Percentiles rank a stretch among this genome's conserved stretches.
Conservation (phyloP, 2,888 invertebrate species). For the Lissonota sp. region DNA sequence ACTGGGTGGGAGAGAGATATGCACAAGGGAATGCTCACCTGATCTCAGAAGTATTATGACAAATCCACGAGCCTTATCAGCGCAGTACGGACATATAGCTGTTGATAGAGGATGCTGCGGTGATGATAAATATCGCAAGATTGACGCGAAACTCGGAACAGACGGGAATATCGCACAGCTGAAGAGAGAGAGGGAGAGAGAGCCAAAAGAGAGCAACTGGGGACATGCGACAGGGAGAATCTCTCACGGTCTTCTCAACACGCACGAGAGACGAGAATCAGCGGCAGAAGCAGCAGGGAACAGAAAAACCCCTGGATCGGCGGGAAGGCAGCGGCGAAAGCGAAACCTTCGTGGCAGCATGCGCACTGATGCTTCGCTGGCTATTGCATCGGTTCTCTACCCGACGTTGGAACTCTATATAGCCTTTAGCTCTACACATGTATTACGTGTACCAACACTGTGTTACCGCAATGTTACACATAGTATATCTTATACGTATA, state of each 20-base stretch:
- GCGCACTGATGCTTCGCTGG: conserved; percentile 59
- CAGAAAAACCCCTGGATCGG: conserved; percentile 34
- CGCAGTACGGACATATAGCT: too few species aligned
- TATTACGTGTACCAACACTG: conserved; percentile 9
- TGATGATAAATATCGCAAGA: background rate
- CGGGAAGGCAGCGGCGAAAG: conserved; percentile 47
- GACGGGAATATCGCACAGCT: conserved; percentile 1
- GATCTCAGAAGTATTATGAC: background rate
- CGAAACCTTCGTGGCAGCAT: conserved; percentile 59
- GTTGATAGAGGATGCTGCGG: too few species aligned
- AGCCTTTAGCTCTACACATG: background rate
- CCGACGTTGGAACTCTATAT: conserved; percentile 5
- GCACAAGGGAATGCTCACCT: background rate
- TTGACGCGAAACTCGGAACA: background rate
- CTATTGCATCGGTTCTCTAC: conserved; percentile 49
- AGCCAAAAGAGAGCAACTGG: background rate
- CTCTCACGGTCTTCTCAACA: background rate
- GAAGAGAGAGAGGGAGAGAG: background rate
- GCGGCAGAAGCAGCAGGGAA: conserved; percentile 14
- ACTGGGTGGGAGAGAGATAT: too few species aligned
- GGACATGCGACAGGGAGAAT: conserved; percentile 1
- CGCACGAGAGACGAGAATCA: conserved; percentile 11
- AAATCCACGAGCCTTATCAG: too few species aligned
- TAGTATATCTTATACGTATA: background rate
- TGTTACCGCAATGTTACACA: background rate